These are phyloP conservation scores for Salpingus planirostris DNA, from an alignment of 2,888 invertebrate genomes.

Conservation along the genomic window DNA sequence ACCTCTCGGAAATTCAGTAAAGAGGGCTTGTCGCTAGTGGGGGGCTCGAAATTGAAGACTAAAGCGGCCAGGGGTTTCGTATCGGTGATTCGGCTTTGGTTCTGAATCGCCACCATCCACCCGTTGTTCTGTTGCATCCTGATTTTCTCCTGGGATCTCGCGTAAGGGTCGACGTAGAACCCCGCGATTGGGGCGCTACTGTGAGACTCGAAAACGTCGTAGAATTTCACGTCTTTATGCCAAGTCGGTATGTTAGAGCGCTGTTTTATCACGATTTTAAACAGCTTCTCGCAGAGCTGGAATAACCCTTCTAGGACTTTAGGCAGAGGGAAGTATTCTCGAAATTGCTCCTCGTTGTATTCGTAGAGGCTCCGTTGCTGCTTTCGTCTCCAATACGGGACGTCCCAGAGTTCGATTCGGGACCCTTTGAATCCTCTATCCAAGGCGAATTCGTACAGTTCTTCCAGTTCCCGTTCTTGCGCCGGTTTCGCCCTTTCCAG, in stretches of 20 bases:
- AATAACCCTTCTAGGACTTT: constrained; percentile 74
- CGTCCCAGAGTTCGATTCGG: constrained; percentile 70
- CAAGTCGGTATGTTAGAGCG: constrained; percentile 60
- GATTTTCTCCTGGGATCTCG: constrained; percentile 56
- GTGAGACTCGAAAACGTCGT: constrained; percentile 65
- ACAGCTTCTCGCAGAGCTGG: constrained; percentile 64
- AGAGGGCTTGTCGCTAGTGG: constrained; percentile 53
- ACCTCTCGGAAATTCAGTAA: constrained; percentile 71
- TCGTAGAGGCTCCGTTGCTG: constrained; percentile 58
- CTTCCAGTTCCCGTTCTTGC: constrained; percentile 65
- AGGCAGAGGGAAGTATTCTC: constrained; percentile 75
- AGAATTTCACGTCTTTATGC: constrained; percentile 81
- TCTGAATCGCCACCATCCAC: constrained; percentile 72
- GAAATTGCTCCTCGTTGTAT: constrained; percentile 61
- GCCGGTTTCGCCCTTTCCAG: constrained; percentile 60
- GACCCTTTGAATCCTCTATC: constrained; percentile 59
- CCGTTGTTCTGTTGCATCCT: constrained; percentile 53
- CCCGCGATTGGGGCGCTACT: constrained; percentile 61
- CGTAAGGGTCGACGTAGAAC: constrained; percentile 79
- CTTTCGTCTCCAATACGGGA: constrained; percentile 79
- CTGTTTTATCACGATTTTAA: constrained; percentile 67
- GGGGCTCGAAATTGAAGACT: constrained; percentile 73
- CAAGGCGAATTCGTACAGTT: constrained; percentile 62
- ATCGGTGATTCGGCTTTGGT: constrained; percentile 54
- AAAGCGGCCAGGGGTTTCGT: constrained; percentile 70